Percentiles rank a stretch among this genome's conserved stretches.
Conservation (phyloP, 2,888 invertebrate genomes). For the Cacoxenus indagator region DNA sequence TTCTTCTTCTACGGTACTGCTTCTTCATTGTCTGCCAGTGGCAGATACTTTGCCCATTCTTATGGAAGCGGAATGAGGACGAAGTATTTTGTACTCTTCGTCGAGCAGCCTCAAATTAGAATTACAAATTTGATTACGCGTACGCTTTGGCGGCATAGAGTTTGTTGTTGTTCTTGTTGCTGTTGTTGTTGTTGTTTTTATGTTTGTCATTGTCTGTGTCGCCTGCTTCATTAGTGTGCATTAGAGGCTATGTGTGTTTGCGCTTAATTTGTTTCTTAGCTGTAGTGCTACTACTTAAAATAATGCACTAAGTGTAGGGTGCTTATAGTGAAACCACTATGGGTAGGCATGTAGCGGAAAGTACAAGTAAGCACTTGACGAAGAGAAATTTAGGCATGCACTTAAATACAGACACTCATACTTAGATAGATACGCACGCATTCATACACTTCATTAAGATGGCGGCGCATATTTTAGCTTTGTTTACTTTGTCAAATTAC, state of each 20-base stretch:
- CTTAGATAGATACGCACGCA: background rate
- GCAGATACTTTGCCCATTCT: background rate
- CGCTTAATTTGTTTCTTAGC: background rate
- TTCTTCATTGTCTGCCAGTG: background rate
- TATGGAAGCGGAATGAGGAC: background rate
- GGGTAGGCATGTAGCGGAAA: background rate
- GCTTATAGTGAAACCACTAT: background rate
- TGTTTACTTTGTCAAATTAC: background rate
- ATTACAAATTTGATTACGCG: conserved; percentile 20
- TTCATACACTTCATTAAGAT: background rate
- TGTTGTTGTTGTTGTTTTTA: background rate
- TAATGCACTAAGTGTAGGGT: background rate
- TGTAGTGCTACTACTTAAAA: background rate
- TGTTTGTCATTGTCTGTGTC: background rate
- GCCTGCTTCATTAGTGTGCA: too few relatives aligned
- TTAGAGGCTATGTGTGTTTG: background rate
- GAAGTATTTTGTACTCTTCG: background rate
- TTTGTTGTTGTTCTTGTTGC: background rate
- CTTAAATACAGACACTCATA: conserved; percentile 10
- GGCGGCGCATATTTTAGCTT: too few relatives aligned
- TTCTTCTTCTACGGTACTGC: background rate
- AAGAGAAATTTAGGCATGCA: conserved; percentile 16
- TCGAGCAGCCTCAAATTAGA: conserved; percentile 6
- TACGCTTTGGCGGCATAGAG: conserved; percentile 14
- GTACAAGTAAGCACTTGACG: background rate